A percentile compares a stretch with the other conserved stretches of the same genome.
Conservation (phyloP, 2,888 invertebrate species). For the Thera britannica region DNA sequence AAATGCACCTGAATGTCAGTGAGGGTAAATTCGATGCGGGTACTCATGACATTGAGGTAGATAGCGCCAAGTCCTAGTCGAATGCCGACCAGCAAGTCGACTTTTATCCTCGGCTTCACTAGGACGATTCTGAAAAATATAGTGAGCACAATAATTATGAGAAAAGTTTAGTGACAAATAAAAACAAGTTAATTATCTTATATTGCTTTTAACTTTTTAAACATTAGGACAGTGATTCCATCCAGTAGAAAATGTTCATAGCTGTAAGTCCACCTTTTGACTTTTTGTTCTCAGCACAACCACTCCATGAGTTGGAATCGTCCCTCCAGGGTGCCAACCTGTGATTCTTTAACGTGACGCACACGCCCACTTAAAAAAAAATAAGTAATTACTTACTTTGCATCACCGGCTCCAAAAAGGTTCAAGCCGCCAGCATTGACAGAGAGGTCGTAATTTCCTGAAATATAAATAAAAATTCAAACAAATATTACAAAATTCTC, state of each 20-base stretch:
- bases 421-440: conserved; percentile 32
- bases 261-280: too few species aligned
- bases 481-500: neutral
- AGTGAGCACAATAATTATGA: neutral
- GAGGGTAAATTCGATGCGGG: conserved; percentile 48
- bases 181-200: neutral
- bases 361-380: too few species aligned
- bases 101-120: conserved; percentile 48
- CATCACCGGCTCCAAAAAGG: conserved; percentile 55
- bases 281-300: too few species aligned
- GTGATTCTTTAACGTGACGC: too few species aligned
- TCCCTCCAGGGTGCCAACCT: too few species aligned
- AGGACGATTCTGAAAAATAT: conserved; percentile 47
- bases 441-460: conserved; percentile 42
- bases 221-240: too few species aligned
- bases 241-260: too few species aligned
- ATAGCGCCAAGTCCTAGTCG: conserved; percentile 43
- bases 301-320: too few species aligned
- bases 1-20: conserved; percentile 50
- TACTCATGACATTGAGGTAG: conserved; percentile 43
- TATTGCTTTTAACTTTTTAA: too few species aligned
- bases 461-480: conserved; percentile 12
- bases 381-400: conserved; percentile 44
- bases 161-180: neutral
- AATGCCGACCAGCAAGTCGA: conserved; percentile 40